Base-by-base conservation (phyloP, 2,888 invertebrate genomes). In the Ashinkailepas kermadecensis region DNA sequence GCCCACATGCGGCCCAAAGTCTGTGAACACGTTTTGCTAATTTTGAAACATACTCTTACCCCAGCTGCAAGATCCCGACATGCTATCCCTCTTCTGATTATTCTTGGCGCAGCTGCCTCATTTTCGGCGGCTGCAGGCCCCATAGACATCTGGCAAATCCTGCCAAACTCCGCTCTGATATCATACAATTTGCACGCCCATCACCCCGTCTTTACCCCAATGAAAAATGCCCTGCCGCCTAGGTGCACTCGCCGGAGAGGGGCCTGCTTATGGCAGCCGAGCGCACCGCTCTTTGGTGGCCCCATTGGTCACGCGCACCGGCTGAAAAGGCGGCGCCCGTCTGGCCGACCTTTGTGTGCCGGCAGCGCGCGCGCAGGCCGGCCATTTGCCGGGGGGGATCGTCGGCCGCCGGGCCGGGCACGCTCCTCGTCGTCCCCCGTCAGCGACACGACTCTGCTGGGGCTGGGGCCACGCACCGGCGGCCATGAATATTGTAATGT, bases 121-220 rank as follows among this genome's bases (percentile, higher is more conserved):
- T 39, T 39, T 39, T 39, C 39, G 39, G 39, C 39, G 39, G 39
- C 39, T 39, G 39, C 39, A 39, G 39, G 39, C 39, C 39, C 39
- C 54, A 21, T 21, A 56, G 56, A 12, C 74, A 74, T 54, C 74
- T 74, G 74, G 56, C 74, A 56, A 54, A 56, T 56, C 23, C 74
- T 54, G 74, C 54, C 74, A 74, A 56, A 54, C 74, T 54, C 74
- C 56, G 18, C 9, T 21, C 74, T 74, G 74, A 74, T 74, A 74
- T 74, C 74, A 74, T 56, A 74, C 74, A 74, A 74, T 74, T 74
- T 74, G 54, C 74, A 74, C 74, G 74, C 74, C 74, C 74, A 74
- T 74, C 74, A 74, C 54, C 74, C 56, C 54, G 74, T 74, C 74
- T 74, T 74, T 74, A 56, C 74, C 74, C 74, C 74, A 74, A 74